These are phyloP conservation scores for Amphiprion percula DNA, from an alignment of 2,113 vertebrate genomes.

Conservation along the genomic window DNA sequence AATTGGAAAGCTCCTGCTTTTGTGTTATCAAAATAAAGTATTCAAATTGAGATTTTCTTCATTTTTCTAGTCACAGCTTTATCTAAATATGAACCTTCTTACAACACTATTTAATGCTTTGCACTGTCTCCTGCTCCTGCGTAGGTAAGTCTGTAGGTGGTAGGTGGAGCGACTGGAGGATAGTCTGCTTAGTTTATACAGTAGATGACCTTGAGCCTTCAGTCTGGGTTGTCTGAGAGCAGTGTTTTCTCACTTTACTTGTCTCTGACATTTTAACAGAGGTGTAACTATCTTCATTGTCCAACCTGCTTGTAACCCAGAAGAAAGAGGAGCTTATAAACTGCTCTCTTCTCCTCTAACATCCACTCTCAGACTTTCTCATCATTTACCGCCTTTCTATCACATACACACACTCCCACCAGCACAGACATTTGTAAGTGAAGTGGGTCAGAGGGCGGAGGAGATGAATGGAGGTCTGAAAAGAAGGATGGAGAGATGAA, in stretches of 20 bases:
- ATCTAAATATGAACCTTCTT: too few species aligned
- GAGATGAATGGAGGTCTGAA: constrained; percentile 70
- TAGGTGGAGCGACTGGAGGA: background rate
- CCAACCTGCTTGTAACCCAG: background rate
- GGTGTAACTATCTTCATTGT: background rate
- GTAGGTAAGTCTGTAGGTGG: constrained; percentile 6
- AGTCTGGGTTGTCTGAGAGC: too few species aligned
- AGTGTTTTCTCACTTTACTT: too few species aligned
- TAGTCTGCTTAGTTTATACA: constrained; percentile 2
- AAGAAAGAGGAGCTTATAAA: constrained; percentile 1
- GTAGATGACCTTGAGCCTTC: too few species aligned
- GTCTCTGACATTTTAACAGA: background rate
- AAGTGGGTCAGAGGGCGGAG: constrained; percentile 80
- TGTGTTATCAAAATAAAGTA: too few species aligned
- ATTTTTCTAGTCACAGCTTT: background rate
- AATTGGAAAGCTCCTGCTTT: too few species aligned
- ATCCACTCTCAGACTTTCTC: constrained; percentile 30
- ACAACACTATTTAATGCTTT: too few species aligned
- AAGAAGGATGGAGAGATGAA: constrained; percentile 72
- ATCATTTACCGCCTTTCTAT: constrained; percentile 34
- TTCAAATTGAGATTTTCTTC: too few species aligned
- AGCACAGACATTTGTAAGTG: constrained; percentile 72
- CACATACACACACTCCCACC: constrained; percentile 46
- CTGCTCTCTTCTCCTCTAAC: constrained; percentile 11
- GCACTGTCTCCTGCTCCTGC: background rate